Conservation (phyloP, 2,113 vertebrate species). For the Oryzias curvinotus region DNA sequence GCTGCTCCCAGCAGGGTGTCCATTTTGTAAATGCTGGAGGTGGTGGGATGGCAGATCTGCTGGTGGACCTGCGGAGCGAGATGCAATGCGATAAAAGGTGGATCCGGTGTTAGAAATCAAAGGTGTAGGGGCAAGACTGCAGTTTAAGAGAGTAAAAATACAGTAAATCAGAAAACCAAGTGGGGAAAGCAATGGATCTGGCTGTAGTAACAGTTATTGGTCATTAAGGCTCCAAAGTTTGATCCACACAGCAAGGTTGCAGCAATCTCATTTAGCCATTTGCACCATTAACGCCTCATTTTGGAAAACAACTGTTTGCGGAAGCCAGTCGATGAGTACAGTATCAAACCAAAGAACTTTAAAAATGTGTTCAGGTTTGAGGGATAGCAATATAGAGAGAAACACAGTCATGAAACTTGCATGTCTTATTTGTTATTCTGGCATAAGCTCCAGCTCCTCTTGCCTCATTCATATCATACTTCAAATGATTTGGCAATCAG, state of each 20-base stretch:
- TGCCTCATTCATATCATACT: conserved; percentile 67
- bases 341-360: too few species aligned
- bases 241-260: neutral
- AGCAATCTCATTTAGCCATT: neutral
- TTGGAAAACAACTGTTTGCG: conserved; percentile 10
- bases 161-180: neutral
- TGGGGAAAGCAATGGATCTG: too few species aligned
- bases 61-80: conserved; percentile 12
- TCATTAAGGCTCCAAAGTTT: neutral
- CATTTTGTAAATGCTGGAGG: conserved; percentile 60
- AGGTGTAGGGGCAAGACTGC: neutral
- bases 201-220: too few species aligned
- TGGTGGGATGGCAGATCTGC: conserved; percentile 42
- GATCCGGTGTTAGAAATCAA: neutral
- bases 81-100: conserved; percentile 7
- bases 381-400: neutral
- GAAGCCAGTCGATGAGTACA: neutral
- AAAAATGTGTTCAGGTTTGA: conserved; percentile 23
- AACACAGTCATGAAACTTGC: conserved; percentile 35
- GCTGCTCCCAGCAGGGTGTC: conserved; percentile 54
- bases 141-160: neutral
- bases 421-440: conserved; percentile 65
- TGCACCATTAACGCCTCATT: conserved; percentile 15
- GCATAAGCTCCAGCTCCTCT: conserved; percentile 53
- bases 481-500: conserved; percentile 72